Evolutionary conservation across 2,888 invertebrate genomes (phyloP), one percentile per base, ranked within the genome.

Genomic region (Vannuccia rotundouncinata): DNA sequence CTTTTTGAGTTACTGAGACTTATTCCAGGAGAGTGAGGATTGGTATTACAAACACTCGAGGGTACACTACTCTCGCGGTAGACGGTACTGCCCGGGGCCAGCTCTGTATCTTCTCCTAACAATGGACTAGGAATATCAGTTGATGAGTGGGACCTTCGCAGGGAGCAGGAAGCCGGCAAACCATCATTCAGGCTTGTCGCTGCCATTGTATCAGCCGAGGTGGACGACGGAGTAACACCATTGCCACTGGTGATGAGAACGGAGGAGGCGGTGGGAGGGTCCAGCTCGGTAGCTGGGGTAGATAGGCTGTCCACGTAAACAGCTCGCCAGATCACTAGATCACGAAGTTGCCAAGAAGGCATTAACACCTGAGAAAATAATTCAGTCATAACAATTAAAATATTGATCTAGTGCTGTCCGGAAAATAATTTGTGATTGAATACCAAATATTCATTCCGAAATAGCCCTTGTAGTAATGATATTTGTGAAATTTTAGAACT

Each of bases 1-100:
- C n/a, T n/a, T n/a, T n/a, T n/a, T n/a, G n/a, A n/a, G n/a, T n/a
- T n/a, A n/a, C n/a, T n/a, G n/a, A n/a, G n/a, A 45, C 45, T 45
- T 5, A 45, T 5, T 45, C 45, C 17, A 10, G 45, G 45, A 45
- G 45, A 45, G 17, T 5, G 45, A 45, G 45, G 45, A 45, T 17
- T 45, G 5, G 45, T 45, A 45, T 17, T 45, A 17, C 5, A 10
- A 5, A 45, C 10, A 17, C 10, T 17, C 45, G 45, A 17, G 10
- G 66, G 66, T 17, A 66, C 66, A 66, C 66, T 66, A 22, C 66
- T 66, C 66, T 66, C 66, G 17, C 66, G 66, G 25, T 66, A 66
- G 5, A 2, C 17, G 2, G 25, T 2, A 66, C 25, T 66, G 22
- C 10, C 22, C 2, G 66, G 66, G 10, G 45, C 17, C 45, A 45